Base-by-base conservation (phyloP, 2,888 invertebrate genomes). In the Alsophila aescularia region DNA sequence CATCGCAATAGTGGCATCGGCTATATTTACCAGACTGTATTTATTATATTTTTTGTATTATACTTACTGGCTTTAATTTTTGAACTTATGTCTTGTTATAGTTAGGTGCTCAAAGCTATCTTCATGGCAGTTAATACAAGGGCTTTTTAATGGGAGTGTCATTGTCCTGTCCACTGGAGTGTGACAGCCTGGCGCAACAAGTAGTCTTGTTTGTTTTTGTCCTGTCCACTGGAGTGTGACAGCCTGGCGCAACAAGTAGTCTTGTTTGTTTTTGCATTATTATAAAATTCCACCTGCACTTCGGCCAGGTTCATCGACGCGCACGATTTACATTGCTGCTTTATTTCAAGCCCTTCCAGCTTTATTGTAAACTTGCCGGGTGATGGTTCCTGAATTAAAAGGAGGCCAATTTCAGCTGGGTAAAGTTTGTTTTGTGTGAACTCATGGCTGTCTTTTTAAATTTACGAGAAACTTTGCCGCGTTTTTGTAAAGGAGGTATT, bases 261-360 rank as follows among this genome's bases (percentile, higher is more conserved):
- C 87, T 67, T 81, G 86, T 87, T 87, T 80, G 80, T 87, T 87
- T 88, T 89, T 86, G 81, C 85, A 81, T 77, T 82, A 83, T 87
- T 88, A 87, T 84, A 85, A 87, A 85, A 85, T 86, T 83, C 83
- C 82, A 74, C 72, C 67, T 70, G 69, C 55, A 68, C 58, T 67
- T 52, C 48, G 54, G 43, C 41, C 52, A 61, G 62, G 53, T 52
- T 48, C 49, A 72, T 70, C 55, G 66, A 56, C 29, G 47, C 51
- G 51, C 37, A 48, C 52, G 54, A 52, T 37, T 40, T 68, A 60
- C 79, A 79, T 65, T 64, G 75, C 64, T 52, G 64, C 24, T 34
- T 31, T 42, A 2, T 4, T 27, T 15, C 12, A 48, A 37, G 12
- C 2, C 32, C 29, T 1, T 2, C 2, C 13, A 42, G 18, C 6